Percentiles rank a stretch among this genome's conserved stretches.
These are phyloP conservation scores for Melanotaenia trifasciata DNA, from an alignment of 2,797 vertebrate species.

Conservation along the genomic window DNA sequence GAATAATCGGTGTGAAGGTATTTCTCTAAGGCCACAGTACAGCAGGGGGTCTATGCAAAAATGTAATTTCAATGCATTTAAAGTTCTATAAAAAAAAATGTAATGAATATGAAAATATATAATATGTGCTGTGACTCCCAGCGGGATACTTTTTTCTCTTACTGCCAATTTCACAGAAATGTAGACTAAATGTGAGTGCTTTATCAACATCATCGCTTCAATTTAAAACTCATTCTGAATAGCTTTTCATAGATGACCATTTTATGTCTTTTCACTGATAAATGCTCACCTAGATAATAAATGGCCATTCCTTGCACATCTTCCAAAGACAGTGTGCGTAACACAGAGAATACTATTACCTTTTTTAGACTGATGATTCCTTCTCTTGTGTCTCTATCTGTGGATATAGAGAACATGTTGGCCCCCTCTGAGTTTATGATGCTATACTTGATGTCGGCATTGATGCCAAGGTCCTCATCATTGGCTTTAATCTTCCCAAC, in stretches of 20 bases:
- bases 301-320: too few species aligned
- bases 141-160: neutral
- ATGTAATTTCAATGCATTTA: too few species aligned
- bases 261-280: neutral
- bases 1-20: too few species aligned
- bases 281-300: neutral
- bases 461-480: constrained; percentile 93
- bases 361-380: constrained; percentile 94
- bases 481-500: constrained; percentile 98
- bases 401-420: constrained; percentile 91
- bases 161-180: neutral
- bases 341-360: constrained; percentile 73
- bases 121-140: neutral
- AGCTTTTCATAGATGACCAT: neutral
- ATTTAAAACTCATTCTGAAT: neutral
- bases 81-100: neutral
- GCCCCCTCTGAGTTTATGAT: constrained; percentile 93
- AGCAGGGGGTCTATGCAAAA: too few species aligned
- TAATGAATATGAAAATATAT: neutral
- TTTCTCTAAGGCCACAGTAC: too few species aligned
- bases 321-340: neutral
- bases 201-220: neutral
- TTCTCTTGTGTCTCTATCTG: constrained; percentile 94
- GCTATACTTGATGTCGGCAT: constrained; percentile 96
- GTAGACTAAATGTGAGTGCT: neutral